Evolutionary conservation across 2,888 invertebrate genomes (phyloP).

Genomic region (Cryptocheilus praepositus): DNA sequence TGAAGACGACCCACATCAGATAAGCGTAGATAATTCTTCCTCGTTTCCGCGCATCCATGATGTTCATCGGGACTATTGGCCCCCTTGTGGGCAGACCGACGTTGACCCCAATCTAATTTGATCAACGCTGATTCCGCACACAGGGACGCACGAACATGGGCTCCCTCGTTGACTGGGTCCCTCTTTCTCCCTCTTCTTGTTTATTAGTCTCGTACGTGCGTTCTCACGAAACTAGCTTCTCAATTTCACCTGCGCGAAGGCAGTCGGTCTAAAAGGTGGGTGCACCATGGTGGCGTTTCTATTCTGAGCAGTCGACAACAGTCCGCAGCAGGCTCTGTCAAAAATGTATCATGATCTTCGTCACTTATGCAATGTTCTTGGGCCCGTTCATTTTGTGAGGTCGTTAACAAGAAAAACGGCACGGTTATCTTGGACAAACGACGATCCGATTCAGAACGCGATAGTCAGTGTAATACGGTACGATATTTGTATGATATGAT

Average conservation of each 20-base stretch:
- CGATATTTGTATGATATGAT: slow-evolving; percentile 29
- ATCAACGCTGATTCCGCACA: slow-evolving; percentile 37
- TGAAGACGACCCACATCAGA: slow-evolving; percentile 66
- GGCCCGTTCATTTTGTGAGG: too few species aligned
- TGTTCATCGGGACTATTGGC: slow-evolving; percentile 46
- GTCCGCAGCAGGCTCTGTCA: background rate
- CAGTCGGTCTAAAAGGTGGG: background rate
- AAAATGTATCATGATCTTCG: background rate
- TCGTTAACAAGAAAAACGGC: too few species aligned
- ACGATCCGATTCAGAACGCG: slow-evolving; percentile 7
- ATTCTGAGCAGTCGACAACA: too few species aligned
- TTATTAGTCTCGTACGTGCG: slow-evolving; percentile 15
- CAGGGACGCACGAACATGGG: slow-evolving; percentile 6
- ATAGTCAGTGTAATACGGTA: slow-evolving; percentile 30
- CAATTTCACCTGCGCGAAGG: slow-evolving; percentile 16
- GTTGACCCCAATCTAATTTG: slow-evolving; percentile 38
- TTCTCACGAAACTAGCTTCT: background rate
- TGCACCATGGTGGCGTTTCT: background rate
- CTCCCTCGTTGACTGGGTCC: slow-evolving; percentile 8
- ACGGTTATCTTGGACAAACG: too few species aligned
- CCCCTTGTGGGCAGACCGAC: slow-evolving; percentile 30
- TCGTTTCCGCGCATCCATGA: slow-evolving; percentile 66
- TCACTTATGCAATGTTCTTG: too few species aligned
- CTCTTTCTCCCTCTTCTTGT: slow-evolving; percentile 20
- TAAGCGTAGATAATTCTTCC: slow-evolving; percentile 67